Evolutionary conservation across 2,797 vertebrate species (phyloP), one percentile per base, ranked within the genome.

Genomic region (Amazonetta brasiliensis): DNA sequence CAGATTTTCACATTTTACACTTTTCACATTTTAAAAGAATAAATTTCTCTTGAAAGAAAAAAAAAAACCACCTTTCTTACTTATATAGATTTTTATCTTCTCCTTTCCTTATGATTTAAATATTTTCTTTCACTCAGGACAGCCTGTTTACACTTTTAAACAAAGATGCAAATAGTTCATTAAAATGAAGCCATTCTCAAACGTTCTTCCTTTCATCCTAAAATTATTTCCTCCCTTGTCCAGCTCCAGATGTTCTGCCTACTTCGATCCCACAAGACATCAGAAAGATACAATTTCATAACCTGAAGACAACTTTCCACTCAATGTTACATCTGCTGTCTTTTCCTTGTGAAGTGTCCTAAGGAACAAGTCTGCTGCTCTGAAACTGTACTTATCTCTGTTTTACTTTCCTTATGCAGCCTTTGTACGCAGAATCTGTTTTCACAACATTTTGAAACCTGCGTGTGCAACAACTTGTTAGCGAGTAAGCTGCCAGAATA

Each of bases 141-240:
- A 66, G 35, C 39, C 30, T 54, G 25, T 46, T 84, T 33, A 28
- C 13, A 31, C 59, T 78, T 55, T 60, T 60, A 58, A 82, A 73
- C 26, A 41, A 67, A 68, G 12, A 31, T 41, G 12, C 54, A 92
- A 81, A 31, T 13, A 54, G 58, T 55, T 55, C 19, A 46, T 23
- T 33, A 75, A 74, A 79, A 74, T 14, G 4, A 88, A 89, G 93
- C 68, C 71, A 23, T 82, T 87, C 28, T 48, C 54, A 95, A 97
- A 94, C 9, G 18, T 82, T 77, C 79, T 86, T 97, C 91, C 92
- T 93, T 95, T 96, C 80, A 97, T 72, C 90, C 94, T 84, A n/a
- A 78, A 87, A 95, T 90, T 89, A 94, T 79, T 96, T 95, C 91
- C 95, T 90, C 39, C 92, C 83, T 85, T 80, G 67, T 89, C 84